These are phyloP conservation scores for Strix occidentalis DNA, from an alignment of 2,797 vertebrate species.

Conservation along the genomic window DNA sequence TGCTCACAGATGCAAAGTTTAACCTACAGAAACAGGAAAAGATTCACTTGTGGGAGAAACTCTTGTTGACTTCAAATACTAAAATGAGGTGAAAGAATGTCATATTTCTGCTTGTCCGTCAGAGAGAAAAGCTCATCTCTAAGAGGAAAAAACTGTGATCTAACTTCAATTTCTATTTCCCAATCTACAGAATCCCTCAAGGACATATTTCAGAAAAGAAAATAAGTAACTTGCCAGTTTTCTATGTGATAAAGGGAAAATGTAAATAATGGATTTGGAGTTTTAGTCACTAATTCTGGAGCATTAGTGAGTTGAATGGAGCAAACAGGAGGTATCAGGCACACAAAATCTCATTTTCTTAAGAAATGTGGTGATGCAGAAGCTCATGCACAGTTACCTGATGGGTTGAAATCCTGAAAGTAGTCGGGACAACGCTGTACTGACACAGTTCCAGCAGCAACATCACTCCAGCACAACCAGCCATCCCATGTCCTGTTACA, in stretches of 20 bases:
- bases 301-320: neutral
- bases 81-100: neutral
- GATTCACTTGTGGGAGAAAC: neutral
- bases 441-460: slow-evolving; percentile 78
- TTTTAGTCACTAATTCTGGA: neutral
- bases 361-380: neutral
- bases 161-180: neutral
- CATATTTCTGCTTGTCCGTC: neutral
- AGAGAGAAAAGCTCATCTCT: neutral
- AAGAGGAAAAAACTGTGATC: neutral
- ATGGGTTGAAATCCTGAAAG: slow-evolving; percentile 95
- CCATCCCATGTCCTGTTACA: slow-evolving; percentile 98
- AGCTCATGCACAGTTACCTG: slow-evolving; percentile 76
- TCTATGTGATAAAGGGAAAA: neutral
- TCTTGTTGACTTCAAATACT: neutral
- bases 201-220: neutral
- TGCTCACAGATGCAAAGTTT: neutral
- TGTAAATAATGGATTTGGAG: neutral
- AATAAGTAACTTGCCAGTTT: neutral
- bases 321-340: neutral
- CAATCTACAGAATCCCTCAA: neutral
- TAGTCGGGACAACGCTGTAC: slow-evolving; percentile 96
- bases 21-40: neutral
- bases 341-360: neutral
- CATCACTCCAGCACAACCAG: slow-evolving; percentile 96